A percentile compares a stretch with the other conserved stretches of the same genome.
Evolutionary conservation across 2,797 vertebrate species (phyloP).

Genomic region (Enteromius radiatus): DNA sequence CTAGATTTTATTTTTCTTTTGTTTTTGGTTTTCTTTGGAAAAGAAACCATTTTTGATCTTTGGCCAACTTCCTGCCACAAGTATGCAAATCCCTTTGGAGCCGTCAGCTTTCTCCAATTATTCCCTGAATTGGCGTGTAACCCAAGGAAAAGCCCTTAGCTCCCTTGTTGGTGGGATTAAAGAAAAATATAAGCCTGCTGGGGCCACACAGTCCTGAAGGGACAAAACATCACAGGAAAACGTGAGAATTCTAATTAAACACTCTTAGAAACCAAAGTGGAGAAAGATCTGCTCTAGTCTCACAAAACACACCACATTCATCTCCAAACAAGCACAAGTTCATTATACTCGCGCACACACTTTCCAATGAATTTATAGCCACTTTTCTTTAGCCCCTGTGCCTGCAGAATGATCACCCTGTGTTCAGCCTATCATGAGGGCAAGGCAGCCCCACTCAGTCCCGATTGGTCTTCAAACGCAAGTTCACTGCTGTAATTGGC

Average conservation of each 20-base stretch:
- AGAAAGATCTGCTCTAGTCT: constrained; percentile 28
- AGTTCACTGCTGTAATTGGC: constrained; percentile 28
- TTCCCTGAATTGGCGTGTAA: constrained; percentile 9
- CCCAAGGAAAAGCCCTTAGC: constrained; percentile 26
- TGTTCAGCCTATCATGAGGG: constrained; percentile 66
- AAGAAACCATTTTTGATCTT: neutral
- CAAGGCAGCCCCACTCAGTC: constrained; percentile 61
- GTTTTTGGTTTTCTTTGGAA: neutral
- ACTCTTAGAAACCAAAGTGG: constrained; percentile 26
- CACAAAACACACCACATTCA: constrained; percentile 16
- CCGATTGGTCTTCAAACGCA: constrained; percentile 35
- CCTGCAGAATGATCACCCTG: constrained; percentile 69
- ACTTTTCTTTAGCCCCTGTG: constrained; percentile 57
- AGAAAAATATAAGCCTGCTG: constrained; percentile 65
- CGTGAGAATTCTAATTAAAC: constrained; percentile 81
- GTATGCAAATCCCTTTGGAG: constrained; percentile 17
- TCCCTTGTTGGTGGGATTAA: constrained; percentile 26
- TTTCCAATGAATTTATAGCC: constrained; percentile 3
- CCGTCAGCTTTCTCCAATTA: constrained; percentile 21
- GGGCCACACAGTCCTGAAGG: constrained; percentile 79
- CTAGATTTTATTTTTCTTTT: neutral
- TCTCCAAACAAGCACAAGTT: constrained; percentile 1
- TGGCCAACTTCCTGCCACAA: neutral
- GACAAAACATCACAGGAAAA: constrained; percentile 79
- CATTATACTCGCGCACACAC: constrained; percentile 14